Percentiles rank a stretch among this genome's conserved stretches.
Conservation (phyloP, 2,888 invertebrate species). For the Pseudoips prasinana region DNA sequence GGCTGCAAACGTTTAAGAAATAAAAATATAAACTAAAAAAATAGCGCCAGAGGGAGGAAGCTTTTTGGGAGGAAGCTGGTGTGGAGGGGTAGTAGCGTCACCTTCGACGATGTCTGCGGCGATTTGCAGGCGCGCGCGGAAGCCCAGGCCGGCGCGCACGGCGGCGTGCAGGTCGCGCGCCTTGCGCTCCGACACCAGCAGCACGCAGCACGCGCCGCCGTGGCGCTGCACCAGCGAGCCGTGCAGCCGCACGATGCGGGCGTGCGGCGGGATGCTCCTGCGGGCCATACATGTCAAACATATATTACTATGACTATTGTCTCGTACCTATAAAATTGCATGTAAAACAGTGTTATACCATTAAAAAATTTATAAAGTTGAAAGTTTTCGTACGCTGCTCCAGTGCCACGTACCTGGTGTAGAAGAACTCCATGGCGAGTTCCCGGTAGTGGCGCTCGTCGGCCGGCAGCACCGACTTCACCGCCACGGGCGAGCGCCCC, state of each 20-base stretch:
- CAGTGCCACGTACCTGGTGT: conserved; percentile 89
- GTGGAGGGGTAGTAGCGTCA: too few relatives aligned
- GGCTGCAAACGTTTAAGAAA: too few relatives aligned
- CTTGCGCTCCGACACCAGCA: conserved; percentile 90
- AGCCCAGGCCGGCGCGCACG: conserved; percentile 84
- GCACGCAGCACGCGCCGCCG: conserved; percentile 84
- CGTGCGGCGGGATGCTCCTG: conserved; percentile 91
- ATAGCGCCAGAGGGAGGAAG: too few relatives aligned
- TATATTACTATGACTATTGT: too few relatives aligned
- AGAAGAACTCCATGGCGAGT: conserved; percentile 95
- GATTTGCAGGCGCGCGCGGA: conserved; percentile 85
- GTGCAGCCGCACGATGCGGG: conserved; percentile 87
- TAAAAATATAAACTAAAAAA: too few relatives aligned
- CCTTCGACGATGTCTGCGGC: conserved; percentile 92
- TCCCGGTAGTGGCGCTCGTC: conserved; percentile 95
- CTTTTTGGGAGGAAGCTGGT: too few relatives aligned
- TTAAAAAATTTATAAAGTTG: too few relatives aligned
- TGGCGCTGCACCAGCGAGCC: conserved; percentile 92
- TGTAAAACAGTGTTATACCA: too few relatives aligned
- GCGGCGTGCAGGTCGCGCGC: conserved; percentile 91
- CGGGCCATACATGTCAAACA: too few relatives aligned
- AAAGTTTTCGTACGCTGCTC: too few relatives aligned
- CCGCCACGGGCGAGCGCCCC: conserved; percentile 88
- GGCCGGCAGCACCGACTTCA: conserved; percentile 93
- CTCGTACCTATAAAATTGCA: too few relatives aligned